Evolutionary conservation across 2,797 vertebrate genomes (phyloP), one percentile per base, ranked within the genome.

Genomic region (Sebastes umbrosus): DNA sequence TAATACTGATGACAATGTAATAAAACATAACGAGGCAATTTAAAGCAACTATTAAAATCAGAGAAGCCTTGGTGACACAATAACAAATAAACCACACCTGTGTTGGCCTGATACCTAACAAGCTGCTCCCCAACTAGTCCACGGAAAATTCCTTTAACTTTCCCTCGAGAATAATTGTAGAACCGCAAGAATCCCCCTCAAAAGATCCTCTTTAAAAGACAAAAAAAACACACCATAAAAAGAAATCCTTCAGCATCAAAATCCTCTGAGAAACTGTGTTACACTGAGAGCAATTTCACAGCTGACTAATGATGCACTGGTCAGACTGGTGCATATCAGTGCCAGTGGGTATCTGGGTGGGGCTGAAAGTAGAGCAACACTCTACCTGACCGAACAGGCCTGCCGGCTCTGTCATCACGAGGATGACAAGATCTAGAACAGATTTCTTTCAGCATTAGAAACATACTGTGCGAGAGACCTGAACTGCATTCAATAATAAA

Each of bases 341-440:
- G 62, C 14, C 29, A 4, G 68, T 32, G 12, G 80, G 93, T 94
- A 89, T 94, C 89, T 90, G 91, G 93, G 93, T 67, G 93, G 91
- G 70, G 88, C 89, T 86, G 50, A 65, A 27, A 77, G 27, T 3
- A 24, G 25, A 81, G 64, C 36, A 65, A 71, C 77, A 29, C 50
- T 6, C 54, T 60, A 88, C 60, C 92, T 90, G 67, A 79, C 80
- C 82, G 6, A 87, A 92, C 93, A 85, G 90, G 92, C 74, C 80
- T 25, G 57, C 57, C 86, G 24, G 77, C 85, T 89, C 58, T 39
- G 69, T 73, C 71, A 67, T 14, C 60, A n/a, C 3, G 6, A 57
- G 18, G 20, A 58, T 10, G 36, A 60, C 55, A 50, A 58, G 24
- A 25, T 27, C 27, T 76, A 2, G 1, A 31, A 50, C 46, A 71